phyloP scores from a whole-genome alignment of 2,113 vertebrate species.

The Hypocryptadius cinnamomeus region DNA sequence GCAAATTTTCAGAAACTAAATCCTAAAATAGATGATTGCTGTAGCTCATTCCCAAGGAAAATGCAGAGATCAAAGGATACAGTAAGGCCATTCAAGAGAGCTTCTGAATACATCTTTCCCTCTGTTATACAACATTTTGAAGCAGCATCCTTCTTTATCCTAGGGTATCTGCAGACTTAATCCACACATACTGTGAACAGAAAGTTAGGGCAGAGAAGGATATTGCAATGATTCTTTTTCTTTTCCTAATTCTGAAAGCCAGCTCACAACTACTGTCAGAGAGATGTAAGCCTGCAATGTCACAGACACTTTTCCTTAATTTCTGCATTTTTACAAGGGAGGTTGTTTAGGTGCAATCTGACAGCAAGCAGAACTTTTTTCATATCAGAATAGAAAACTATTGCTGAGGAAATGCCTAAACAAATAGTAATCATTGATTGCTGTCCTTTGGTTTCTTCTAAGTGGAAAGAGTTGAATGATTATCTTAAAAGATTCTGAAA shows the following conservation, averaged over 20 bases:
- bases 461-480: not conserved
- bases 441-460: not conserved
- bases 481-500: not conserved
- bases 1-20: not conserved
- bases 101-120: not conserved
- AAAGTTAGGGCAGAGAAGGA: not conserved
- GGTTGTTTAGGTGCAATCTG: not conserved
- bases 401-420: not conserved
- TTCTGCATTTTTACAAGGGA: not conserved
- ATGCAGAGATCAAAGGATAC: not conserved
- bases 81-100: not conserved
- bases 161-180: not conserved
- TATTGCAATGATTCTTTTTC: not conserved
- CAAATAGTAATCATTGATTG: not conserved
- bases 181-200: not conserved
- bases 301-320: not conserved
- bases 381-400: not conserved
- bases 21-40: not conserved
- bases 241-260: not conserved
- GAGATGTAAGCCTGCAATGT: not conserved
- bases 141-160: not conserved
- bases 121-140: not conserved
- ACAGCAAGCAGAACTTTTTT: not conserved
- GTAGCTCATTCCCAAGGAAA: not conserved
- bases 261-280: not conserved